Base-by-base conservation (phyloP, 2,888 invertebrate genomes). In the Hirtodrosophila confusa region DNA sequence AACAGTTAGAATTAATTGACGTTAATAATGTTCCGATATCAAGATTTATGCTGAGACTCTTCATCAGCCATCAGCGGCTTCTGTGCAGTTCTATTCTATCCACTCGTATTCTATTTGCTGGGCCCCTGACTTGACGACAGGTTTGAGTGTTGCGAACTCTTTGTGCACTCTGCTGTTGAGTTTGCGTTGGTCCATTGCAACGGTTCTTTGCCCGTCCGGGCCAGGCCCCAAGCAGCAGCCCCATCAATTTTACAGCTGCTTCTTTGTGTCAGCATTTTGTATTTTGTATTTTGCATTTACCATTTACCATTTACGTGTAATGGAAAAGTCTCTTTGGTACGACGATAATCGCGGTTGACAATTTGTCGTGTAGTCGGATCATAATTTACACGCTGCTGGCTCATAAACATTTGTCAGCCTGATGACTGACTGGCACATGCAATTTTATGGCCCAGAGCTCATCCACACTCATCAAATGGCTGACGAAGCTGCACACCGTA, bases 1-100 rank as follows among this genome's bases (percentile, higher is more conserved):
- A 85, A 85, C 82, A 86, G 82, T 82, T 82, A 72, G 75, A 85
- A 82, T 82, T 82, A 82, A 82, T 85, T 82, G 82, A 87, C 82
- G 85, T 82, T 87, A 87, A 82, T 82, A 82, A 86, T 87, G 82
- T 80, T 72, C 60, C 87, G 69, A 82, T 82, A 86, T 80, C 82
- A 61, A 80, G 87, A 86, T 80, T 82, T 80, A 78, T 80, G 67
- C 75, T 45, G 49, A 45, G 50, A 50, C 40, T 36, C 55, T 56
- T 66, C 64, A 56, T 54, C 76, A 60, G 54, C 50, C 63, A 54
- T 23, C 17, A 12, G 33, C 41, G 31, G 60, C 53, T 43, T 48
- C 55, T 51, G 43, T 44, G 27, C 24, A 47, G 8, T 35, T 12
- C 33, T 31, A 36, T 60, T 31, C 40, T n/a, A 29, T 61, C 54